Conservation (phyloP, 2,888 invertebrate genomes). For the Invenusta paracnida region DNA sequence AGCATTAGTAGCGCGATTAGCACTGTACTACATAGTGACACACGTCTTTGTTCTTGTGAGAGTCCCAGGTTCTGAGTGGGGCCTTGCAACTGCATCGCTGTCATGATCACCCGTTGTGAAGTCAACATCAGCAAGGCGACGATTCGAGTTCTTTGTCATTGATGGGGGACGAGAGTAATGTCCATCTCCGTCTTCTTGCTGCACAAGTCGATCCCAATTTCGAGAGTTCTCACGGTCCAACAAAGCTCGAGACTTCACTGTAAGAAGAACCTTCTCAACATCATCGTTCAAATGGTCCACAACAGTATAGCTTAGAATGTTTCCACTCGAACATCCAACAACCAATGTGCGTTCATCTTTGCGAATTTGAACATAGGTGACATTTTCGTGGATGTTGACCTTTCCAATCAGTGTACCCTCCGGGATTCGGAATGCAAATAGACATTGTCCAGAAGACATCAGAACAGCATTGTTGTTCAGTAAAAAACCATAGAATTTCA, state of each 20-base stretch:
- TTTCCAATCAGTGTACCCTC: constrained; percentile 51
- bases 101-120: not conserved
- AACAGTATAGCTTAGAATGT: constrained; percentile 53
- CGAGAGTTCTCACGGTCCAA: constrained; percentile 27
- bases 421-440: constrained; percentile 50
- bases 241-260: constrained; percentile 30
- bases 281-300: constrained; percentile 48
- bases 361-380: constrained; percentile 51
- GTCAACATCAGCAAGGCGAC: not conserved
- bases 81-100: not conserved
- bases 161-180: not conserved
- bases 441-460: constrained; percentile 48
- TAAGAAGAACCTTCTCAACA: constrained; percentile 10
- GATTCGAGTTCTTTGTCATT: not conserved
- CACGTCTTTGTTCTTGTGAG: not conserved
- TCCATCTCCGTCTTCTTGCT: constrained; percentile 4
- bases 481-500: constrained; percentile 37
- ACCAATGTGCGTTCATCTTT: constrained; percentile 54
- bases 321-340: constrained; percentile 56
- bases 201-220: constrained; percentile 34
- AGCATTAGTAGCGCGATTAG: too few relatives aligned
- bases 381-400: constrained; percentile 53
- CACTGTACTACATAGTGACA: not conserved
- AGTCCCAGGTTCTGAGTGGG: not conserved
- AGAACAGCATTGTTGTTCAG: constrained; percentile 50